phyloP scores from a whole-genome alignment of 2,113 vertebrate genomes.

The Tupaia chinensis region DNA sequence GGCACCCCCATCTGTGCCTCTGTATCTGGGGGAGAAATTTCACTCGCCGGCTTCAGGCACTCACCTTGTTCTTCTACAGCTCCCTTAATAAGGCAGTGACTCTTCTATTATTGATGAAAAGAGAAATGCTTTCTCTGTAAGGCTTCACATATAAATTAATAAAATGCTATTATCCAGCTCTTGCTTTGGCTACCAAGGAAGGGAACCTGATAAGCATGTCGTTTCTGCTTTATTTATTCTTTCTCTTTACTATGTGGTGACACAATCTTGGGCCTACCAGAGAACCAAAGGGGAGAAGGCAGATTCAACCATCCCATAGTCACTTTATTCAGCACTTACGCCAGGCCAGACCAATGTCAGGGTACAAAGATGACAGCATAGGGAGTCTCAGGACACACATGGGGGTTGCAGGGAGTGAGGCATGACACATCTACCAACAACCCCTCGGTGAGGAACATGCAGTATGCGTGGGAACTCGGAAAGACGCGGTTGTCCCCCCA shows the following conservation, averaged over 20 bases:
- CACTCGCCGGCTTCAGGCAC: background rate
- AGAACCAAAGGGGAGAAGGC: background rate
- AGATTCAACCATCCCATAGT: background rate
- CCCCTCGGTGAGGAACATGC: background rate
- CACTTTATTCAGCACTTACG: background rate
- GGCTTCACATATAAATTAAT: background rate
- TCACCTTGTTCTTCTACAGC: background rate
- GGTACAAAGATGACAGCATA: background rate
- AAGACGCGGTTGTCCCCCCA: background rate
- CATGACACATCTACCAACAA: too few relatives aligned
- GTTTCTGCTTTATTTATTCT: too few relatives aligned
- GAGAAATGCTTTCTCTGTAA: background rate
- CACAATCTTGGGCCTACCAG: background rate
- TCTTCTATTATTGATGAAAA: background rate
- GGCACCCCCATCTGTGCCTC: background rate
- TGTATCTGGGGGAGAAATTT: background rate
- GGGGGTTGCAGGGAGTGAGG: background rate
- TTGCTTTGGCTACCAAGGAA: background rate
- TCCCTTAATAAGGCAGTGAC: background rate
- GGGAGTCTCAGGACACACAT: background rate
- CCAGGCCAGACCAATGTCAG: too few relatives aligned
- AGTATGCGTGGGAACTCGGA: background rate
- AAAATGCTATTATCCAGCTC: background rate
- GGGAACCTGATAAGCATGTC: background rate
- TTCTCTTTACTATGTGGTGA: background rate